Base-by-base conservation (phyloP, 2,888 invertebrate species). In the Heliconius charithonia region DNA sequence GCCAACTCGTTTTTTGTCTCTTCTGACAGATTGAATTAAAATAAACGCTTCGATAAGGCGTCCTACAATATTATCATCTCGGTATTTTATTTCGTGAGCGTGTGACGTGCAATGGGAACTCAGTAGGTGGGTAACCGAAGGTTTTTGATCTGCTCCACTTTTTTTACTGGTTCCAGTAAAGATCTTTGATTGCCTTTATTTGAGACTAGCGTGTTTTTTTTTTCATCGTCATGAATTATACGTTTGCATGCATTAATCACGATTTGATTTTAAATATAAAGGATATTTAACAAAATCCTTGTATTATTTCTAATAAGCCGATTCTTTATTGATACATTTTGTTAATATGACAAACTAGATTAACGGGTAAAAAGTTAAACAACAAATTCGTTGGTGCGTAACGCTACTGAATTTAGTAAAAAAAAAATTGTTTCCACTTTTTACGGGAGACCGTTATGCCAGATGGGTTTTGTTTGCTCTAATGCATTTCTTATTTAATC, bases 21-120 rank as follows among this genome's bases (percentile, higher is more conserved):
- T 88, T 90, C 94, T 94, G 95, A 95, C 95, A 95, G 93, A 93
- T 94, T 94, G 90, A 94, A 95, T 95, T 95, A 95, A 93, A 94
- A 94, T 95, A 95, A 95, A 94, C 93, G 95, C 90, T 93, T 87
- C 90, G 93, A 93, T 93, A 93, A 91, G 89, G 91, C 93, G 91
- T 93, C 91, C 91, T 91, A 92, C 90, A 93, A 90, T 91, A 91
- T 91, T 90, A 92, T 92, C 91, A 90, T 90, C 91, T 91, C 92
- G 91, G 80, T 94, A 93, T 95, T 94, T 92, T 91, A 94, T 93
- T 94, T 91, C 94, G 93, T 91, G 93, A 91, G 86, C 89, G 88
- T 89, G 87, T 90, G 92, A 92, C 90, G 90, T 87, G 87, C 91
- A 90, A 89, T 91, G 93, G 93, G 93, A 94, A 92, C 93, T 88